Conservation (phyloP, 2,888 invertebrate species). For the Rosalia funebris region DNA sequence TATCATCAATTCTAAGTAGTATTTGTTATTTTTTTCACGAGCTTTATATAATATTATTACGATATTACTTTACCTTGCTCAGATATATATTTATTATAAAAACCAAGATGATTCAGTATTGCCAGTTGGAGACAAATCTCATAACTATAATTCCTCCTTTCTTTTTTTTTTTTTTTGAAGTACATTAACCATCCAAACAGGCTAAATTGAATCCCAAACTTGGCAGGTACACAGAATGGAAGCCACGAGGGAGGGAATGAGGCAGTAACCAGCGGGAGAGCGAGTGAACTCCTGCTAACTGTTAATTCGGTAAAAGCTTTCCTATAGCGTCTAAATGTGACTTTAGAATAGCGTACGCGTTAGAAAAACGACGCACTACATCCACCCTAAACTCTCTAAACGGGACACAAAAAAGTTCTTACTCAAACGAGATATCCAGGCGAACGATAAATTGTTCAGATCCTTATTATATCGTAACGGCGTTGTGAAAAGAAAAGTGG, state of each 20-base stretch:
- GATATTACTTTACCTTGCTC: too few species aligned
- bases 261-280: slow-evolving; percentile 34
- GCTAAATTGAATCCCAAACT: slow-evolving; percentile 32
- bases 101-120: too few species aligned
- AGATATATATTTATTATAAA: too few species aligned
- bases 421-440: slow-evolving; percentile 54
- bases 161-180: slow-evolving; percentile 11
- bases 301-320: slow-evolving; percentile 64
- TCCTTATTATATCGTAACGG: slow-evolving; percentile 10
- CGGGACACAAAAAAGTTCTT: slow-evolving; percentile 56
- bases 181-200: slow-evolving; percentile 22
- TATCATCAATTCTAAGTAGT: too few species aligned
- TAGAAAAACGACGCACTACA: slow-evolving; percentile 55
- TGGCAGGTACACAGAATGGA: slow-evolving; percentile 32
- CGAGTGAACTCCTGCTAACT: slow-evolving; percentile 49
- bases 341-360: slow-evolving; percentile 54
- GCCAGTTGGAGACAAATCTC: too few species aligned
- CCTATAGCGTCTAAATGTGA: slow-evolving; percentile 59
- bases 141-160: slow-evolving; percentile 2
- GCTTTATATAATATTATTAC: too few species aligned
- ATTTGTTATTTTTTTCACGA: too few species aligned
- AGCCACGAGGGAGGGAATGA: slow-evolving; percentile 23
- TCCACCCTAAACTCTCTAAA: slow-evolving; percentile 49
- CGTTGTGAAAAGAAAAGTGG: slow-evolving; percentile 2
- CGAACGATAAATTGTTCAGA: slow-evolving; percentile 23